phyloP scores from a whole-genome alignment of 2,888 invertebrate genomes.

The Cephus rjabovi region DNA sequence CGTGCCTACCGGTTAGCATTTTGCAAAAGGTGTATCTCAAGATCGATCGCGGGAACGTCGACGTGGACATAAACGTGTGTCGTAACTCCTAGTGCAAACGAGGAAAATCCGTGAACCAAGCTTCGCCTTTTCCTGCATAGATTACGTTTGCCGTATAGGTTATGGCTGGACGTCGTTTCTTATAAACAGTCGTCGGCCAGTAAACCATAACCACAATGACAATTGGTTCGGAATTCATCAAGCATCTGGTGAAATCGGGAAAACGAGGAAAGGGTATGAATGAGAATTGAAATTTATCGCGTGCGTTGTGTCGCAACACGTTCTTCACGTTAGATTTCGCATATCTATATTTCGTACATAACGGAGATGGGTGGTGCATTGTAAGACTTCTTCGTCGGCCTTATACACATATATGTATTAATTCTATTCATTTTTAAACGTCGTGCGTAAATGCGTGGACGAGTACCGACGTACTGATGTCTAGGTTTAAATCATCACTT shows the following conservation, averaged over 20 bases:
- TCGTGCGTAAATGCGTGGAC: neutral
- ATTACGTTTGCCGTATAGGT: neutral
- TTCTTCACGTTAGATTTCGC: neutral
- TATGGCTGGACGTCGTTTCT: neutral
- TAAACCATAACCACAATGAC: neutral
- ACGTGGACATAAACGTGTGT: neutral
- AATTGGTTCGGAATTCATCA: neutral
- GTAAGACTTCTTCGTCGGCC: neutral
- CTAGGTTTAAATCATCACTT: neutral
- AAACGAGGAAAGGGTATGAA: neutral
- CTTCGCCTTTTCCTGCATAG: neutral
- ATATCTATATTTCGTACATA: neutral
- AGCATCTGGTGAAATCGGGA: neutral
- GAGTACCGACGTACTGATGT: neutral
- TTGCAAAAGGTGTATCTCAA: neutral
- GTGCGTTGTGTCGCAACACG: neutral
- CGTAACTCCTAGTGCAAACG: neutral
- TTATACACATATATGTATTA: too few relatives aligned
- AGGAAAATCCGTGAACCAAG: neutral
- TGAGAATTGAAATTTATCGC: neutral
- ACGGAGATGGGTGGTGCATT: neutral
- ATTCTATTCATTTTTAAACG: neutral
- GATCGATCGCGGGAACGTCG: neutral
- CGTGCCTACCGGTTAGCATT: neutral
- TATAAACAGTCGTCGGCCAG: neutral